Evolutionary conservation across 2,113 vertebrate genomes (phyloP).

Genomic region (Psammodynastes pulverulentus): DNA sequence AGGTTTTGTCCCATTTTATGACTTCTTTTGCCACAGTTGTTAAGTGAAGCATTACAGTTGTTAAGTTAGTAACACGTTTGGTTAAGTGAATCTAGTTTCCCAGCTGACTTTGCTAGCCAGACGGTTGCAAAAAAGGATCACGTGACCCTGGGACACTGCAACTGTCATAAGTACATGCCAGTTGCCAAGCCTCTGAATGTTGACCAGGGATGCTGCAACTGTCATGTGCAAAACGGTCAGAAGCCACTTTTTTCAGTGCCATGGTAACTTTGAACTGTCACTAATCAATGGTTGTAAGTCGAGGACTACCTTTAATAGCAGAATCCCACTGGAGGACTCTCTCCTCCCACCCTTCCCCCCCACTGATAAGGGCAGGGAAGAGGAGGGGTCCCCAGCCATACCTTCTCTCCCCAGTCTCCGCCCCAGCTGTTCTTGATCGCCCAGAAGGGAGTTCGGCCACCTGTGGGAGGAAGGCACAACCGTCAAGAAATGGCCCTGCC

Average conservation of each 20-base stretch:
- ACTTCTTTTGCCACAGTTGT: neutral
- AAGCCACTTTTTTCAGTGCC: neutral
- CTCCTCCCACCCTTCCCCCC: neutral
- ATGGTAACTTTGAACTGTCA: neutral
- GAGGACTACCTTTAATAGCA: neutral
- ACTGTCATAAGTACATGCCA: neutral
- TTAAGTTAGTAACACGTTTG: neutral
- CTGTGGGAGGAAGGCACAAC: constrained; percentile 50
- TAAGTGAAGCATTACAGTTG: neutral
- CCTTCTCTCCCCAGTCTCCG: constrained; percentile 84
- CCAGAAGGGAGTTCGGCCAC: constrained; percentile 81
- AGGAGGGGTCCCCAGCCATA: constrained; percentile 44
- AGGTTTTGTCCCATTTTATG: neutral
- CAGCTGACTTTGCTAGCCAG: no score
- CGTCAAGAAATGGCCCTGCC: neutral
- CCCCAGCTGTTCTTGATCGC: constrained; percentile 96
- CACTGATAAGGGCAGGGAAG: neutral
- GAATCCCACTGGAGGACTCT: no score
- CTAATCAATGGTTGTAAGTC: neutral
- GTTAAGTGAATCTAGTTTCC: neutral
- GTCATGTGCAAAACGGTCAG: neutral
- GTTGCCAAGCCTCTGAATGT: neutral
- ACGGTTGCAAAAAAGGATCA: no score
- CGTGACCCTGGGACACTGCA: no score
- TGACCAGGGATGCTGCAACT: neutral